Evolutionary conservation across 2,797 vertebrate species (phyloP), one percentile per base, ranked within the genome.

Genomic region (Galagoides demidoff): DNA sequence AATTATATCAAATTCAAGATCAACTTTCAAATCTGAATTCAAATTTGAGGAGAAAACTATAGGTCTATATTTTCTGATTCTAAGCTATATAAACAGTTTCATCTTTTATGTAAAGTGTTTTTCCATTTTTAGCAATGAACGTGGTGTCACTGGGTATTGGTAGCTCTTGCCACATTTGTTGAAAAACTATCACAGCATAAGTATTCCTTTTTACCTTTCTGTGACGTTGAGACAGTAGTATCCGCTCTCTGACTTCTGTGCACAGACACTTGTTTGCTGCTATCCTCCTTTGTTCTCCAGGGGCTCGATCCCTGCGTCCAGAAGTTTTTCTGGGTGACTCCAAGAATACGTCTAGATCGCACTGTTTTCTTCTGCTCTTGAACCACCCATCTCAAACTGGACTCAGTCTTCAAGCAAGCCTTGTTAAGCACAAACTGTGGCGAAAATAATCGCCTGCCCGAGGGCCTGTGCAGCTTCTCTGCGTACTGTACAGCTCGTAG

Each of bases 151-250:
- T 79, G 13, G 39, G 39, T 22, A 19, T 0, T 23, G 4, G 29
- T 20, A 16, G 43, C 43, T 43, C 59, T 49, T 5, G 20, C 25
- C 76, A 61, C 23, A 10, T 71, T 29, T 39, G 71, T 0, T 10
- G 34, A 7, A 5, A 66, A 71, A 5, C n/a, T 14, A 31, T 12
- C 14, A 7, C 7, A 2, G 34, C 27, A 3, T 31, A 85, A 55
- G 61, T n/a, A 1, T 7, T 57, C 19, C 45, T 2, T 5, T 92
- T 98, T 98, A 99, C 99, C 99, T 99, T 98, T 99, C 64, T 99
- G 99, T 43, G 98, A 95, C 16, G 99, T 93, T 8, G 99, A 99
- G 10, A 98, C 16, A 49, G 97, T 92, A 0, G 98, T 78, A 1
- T 97, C 98, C 1, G 96, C 97, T 8, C 96, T 85, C 55, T 96